These are phyloP conservation scores for Apocheima hispidaria DNA, from an alignment of 2,888 invertebrate species.

Conservation along the genomic window DNA sequence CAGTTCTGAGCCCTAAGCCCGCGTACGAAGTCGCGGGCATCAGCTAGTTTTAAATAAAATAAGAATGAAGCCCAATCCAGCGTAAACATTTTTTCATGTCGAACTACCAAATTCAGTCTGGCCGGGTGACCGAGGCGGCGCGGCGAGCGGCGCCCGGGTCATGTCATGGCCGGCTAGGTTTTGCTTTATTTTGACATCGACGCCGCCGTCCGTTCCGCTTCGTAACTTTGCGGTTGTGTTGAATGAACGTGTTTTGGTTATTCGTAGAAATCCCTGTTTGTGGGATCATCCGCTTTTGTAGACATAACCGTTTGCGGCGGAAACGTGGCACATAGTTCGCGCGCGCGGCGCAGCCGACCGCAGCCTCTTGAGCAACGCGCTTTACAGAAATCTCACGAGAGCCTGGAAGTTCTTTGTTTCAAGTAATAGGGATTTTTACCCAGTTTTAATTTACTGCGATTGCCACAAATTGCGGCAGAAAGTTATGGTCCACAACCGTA, in stretches of 20 bases:
- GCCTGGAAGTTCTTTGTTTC: constrained; percentile 73
- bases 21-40: no score
- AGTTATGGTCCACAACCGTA: constrained; percentile 61
- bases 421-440: constrained; percentile 62
- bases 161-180: constrained; percentile 59
- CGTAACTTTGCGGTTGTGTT: constrained; percentile 63
- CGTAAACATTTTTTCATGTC: no score
- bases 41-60: no score
- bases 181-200: constrained; percentile 64
- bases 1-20: no score
- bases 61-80: no score
- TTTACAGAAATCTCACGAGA: constrained; percentile 62
- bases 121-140: constrained; percentile 22
- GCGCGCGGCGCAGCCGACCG: constrained; percentile 61
- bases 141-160: constrained; percentile 25
- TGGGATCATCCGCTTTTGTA: constrained; percentile 55
- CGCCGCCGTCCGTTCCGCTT: constrained; percentile 60
- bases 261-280: constrained; percentile 69
- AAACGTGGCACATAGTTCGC: constrained; percentile 63
- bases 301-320: constrained; percentile 55
- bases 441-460: constrained; percentile 55
- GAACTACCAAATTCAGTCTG: neutral
- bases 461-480: constrained; percentile 53
- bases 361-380: constrained; percentile 66
- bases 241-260: constrained; percentile 70